phyloP scores from a whole-genome alignment of 2,113 vertebrate species.

The Capricornis sumatraensis region DNA sequence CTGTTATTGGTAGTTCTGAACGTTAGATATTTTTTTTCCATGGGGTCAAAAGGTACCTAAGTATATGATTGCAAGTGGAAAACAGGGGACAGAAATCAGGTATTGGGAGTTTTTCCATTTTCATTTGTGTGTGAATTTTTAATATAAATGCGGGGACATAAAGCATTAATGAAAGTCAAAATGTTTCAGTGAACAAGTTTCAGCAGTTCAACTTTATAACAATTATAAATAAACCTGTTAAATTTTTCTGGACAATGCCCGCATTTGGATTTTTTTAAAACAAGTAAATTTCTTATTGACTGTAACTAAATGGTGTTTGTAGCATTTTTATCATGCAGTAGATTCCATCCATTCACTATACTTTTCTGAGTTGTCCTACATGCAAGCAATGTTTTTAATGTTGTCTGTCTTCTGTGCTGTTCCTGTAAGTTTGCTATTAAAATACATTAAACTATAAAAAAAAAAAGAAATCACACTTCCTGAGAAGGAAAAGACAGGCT shows the following conservation, averaged over 20 bases:
- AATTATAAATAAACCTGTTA: slow-evolving; percentile 46
- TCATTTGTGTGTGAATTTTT: no score
- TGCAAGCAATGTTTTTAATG: slow-evolving; percentile 89
- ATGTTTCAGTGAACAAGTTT: no score
- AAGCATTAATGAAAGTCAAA: no score
- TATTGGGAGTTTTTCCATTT: no score
- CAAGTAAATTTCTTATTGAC: slow-evolving; percentile 86
- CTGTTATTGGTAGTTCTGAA: no score
- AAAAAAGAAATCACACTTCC: not conserved
- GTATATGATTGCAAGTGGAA: no score
- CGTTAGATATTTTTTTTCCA: no score
- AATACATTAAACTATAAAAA: slow-evolving; percentile 84
- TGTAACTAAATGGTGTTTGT: slow-evolving; percentile 88
- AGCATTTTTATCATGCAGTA: slow-evolving; percentile 87
- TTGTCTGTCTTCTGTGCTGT: slow-evolving; percentile 90
- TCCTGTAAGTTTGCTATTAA: slow-evolving; percentile 92
- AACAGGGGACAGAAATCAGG: no score
- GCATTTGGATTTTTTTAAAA: slow-evolving; percentile 88
- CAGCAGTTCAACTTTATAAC: slow-evolving; percentile 55
- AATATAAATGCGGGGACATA: no score
- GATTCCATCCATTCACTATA: slow-evolving; percentile 86
- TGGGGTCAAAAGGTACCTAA: no score
- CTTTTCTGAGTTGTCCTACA: slow-evolving; percentile 88
- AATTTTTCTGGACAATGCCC: slow-evolving; percentile 87
- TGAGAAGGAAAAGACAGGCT: not conserved